These are phyloP conservation scores for Polypedilum pembai DNA, from an alignment of 1,140 invertebrate species.

Conservation along the genomic window DNA sequence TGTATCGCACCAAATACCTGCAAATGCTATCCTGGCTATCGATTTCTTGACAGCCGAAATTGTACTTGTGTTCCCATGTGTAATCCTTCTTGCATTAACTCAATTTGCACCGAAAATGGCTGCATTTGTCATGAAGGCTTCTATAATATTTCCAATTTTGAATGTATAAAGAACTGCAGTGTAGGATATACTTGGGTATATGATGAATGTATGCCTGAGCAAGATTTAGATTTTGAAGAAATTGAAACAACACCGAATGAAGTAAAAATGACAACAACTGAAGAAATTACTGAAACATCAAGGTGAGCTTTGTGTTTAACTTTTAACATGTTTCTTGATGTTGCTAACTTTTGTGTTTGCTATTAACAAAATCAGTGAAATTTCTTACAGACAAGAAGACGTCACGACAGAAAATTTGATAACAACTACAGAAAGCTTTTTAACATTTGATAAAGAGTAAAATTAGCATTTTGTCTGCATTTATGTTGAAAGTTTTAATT, in stretches of 20 bases:
- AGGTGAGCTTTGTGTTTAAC: not conserved
- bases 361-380: too few species aligned
- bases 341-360: too few species aligned
- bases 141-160: not conserved
- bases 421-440: not conserved
- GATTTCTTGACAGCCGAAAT: not conserved
- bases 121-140: not conserved
- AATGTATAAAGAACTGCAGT: slow-evolving; percentile 7
- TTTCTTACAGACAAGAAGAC: too few species aligned
- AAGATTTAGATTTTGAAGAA: not conserved
- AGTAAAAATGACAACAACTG: not conserved
- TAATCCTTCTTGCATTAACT: not conserved
- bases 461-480: not conserved
- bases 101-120: not conserved
- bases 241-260: not conserved
- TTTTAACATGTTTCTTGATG: not conserved
- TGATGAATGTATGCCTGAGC: not conserved
- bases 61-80: not conserved
- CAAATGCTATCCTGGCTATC: slow-evolving; percentile 33
- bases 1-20: slow-evolving; percentile 46
- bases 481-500: not conserved
- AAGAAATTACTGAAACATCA: not conserved
- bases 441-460: not conserved
- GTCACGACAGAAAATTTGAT: not conserved
- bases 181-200: not conserved